phyloP scores from a whole-genome alignment of 2,888 invertebrate genomes.

The Drosophila prostipennis region DNA sequence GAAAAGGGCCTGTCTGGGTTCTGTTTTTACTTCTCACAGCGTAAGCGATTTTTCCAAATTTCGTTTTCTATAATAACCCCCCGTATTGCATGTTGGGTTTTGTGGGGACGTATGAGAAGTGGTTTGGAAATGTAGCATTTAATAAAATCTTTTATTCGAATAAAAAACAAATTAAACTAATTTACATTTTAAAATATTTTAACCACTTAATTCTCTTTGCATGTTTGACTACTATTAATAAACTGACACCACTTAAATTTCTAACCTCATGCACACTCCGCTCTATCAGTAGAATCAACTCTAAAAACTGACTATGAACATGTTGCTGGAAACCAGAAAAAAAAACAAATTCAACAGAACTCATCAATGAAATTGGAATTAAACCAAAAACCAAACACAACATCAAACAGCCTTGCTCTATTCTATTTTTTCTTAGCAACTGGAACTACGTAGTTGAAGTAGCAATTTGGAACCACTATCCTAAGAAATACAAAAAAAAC shows the following conservation, averaged over 20 bases:
- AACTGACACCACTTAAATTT: constrained; percentile 11
- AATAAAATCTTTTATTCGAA: neutral
- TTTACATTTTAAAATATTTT: neutral
- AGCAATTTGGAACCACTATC: constrained; percentile 54
- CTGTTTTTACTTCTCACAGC: constrained; percentile 82
- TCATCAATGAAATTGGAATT: constrained; percentile 71
- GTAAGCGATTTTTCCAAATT: constrained; percentile 79
- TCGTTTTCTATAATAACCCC: constrained; percentile 33
- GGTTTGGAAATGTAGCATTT: constrained; percentile 7
- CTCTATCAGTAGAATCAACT: constrained; percentile 55
- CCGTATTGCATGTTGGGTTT: constrained; percentile 29
- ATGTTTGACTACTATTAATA: constrained; percentile 18
- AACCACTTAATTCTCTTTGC: constrained; percentile 7
- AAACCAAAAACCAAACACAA: constrained; percentile 49
- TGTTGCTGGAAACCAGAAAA: constrained; percentile 70
- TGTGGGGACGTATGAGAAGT: neutral
- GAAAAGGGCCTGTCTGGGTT: constrained; percentile 61
- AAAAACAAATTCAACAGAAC: constrained; percentile 19
- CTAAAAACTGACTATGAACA: constrained; percentile 81
- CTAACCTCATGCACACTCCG: constrained; percentile 45
- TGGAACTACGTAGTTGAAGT: constrained; percentile 75
- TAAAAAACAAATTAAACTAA: neutral
- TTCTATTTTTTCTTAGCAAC: constrained; percentile 66
- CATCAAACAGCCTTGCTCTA: constrained; percentile 66
- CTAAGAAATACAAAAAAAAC: constrained; percentile 27